Base-by-base conservation (phyloP, 2,797 vertebrate species). In the Chiroxiphia lanceolata region DNA sequence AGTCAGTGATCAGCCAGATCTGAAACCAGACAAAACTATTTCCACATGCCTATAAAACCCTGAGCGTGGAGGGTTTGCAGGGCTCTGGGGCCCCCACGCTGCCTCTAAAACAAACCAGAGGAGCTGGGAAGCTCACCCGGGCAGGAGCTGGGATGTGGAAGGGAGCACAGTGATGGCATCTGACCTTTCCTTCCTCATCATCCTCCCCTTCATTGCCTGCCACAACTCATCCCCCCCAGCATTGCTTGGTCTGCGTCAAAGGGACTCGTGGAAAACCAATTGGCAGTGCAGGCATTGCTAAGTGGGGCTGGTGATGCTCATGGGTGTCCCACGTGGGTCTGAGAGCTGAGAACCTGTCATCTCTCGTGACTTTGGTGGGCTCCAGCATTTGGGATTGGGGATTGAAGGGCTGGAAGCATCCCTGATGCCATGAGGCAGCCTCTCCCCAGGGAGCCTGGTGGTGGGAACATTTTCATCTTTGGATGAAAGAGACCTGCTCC, bases 31-130 rank as follows among this genome's bases (percentile, higher is more conserved):
- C 95, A 82, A 48, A 93, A 87, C 85, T 23, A 45, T 70, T 96
- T 97, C 95, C 94, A 96, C 83, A 94, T 75, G 95, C 64, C 85
- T 69, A 48, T 81, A 96, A 94, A 95, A 94, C 40, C 81, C 92
- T 1, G 2, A 86, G 90, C 1, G 1, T 3, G 11, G 63, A 79
- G 72, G 40, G 33, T 63, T 89, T 87, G 68, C 89, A 81, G 69
- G 68, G 83, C 80, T 60, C 83, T 76, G 71, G 92, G 94, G 91
- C 56, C 83, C 83, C 75, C 6, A 1, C 0, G 60, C 74, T 87
- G 53, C 77, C 51, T 84, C 91, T 93, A 57, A 96, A 96, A 80
- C 87, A 87, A 89, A 93, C 57, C 92, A 90, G 93, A 90, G 84
- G 77, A 82, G 88, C 78, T 84, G 64, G 36, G 90, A 90, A 92